phyloP scores from a whole-genome alignment of 37 sponge, comb jelly and placozoan species.

The Agelas oroides region DNA sequence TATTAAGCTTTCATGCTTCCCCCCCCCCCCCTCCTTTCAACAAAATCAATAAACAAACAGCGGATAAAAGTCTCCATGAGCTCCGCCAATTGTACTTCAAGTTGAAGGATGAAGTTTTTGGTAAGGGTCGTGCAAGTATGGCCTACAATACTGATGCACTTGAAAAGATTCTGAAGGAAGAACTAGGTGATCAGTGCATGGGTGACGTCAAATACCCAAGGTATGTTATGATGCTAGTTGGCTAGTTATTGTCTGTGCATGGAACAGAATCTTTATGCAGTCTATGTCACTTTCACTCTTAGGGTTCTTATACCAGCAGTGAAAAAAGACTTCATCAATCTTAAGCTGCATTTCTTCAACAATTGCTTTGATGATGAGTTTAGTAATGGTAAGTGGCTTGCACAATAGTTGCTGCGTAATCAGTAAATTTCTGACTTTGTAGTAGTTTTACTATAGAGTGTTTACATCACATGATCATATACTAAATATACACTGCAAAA shows the following conservation, averaged over 20 bases:
- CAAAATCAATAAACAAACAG: slow-evolving; percentile 24
- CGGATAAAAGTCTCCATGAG: slow-evolving; percentile 29
- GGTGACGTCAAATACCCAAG: slow-evolving; percentile 31
- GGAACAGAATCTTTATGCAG: background rate
- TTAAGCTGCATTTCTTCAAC: slow-evolving; percentile 67
- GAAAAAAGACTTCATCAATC: slow-evolving; percentile 41
- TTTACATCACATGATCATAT: background rate
- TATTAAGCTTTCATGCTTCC: too few relatives aligned
- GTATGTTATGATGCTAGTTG: background rate
- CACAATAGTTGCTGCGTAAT: background rate
- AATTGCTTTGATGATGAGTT: slow-evolving; percentile 62
- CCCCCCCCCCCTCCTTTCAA: background rate
- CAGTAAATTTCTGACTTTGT: background rate
- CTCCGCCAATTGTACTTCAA: slow-evolving; percentile 52
- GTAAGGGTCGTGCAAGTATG: slow-evolving; percentile 10
- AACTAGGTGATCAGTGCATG: slow-evolving; percentile 38
- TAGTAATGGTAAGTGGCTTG: slow-evolving; percentile 10
- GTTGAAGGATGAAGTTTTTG: slow-evolving; percentile 72
- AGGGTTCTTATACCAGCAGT: slow-evolving; percentile 65
- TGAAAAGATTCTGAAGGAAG: slow-evolving; percentile 58
- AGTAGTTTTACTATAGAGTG: too few relatives aligned
- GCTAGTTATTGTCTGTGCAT: too few relatives aligned
- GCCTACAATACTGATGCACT: slow-evolving; percentile 47
- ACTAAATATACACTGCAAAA: background rate
- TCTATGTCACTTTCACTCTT: background rate